Evolutionary conservation across 2,888 invertebrate genomes (phyloP).

Genomic region (Diploptera punctata): DNA sequence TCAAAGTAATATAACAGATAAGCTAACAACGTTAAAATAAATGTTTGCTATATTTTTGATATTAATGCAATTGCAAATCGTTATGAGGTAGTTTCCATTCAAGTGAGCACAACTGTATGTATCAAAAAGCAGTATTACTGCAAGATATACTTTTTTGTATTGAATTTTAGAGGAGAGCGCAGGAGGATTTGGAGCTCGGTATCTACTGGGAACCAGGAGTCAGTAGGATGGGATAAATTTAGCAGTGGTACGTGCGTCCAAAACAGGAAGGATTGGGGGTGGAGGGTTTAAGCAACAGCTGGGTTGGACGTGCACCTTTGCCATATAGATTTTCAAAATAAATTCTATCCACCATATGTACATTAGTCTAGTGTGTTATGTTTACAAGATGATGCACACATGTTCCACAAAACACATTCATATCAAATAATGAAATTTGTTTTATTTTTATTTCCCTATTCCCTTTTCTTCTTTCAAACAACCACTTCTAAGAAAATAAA

Average conservation of each 20-base stretch:
- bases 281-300: neutral
- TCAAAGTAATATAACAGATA: too few relatives aligned
- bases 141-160: neutral
- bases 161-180: neutral
- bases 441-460: neutral
- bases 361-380: neutral
- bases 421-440: neutral
- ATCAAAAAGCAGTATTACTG: neutral
- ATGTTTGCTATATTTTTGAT: too few relatives aligned
- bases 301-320: neutral
- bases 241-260: conserved; percentile 8
- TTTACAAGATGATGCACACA: conserved; percentile 2
- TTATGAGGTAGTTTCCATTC: neutral
- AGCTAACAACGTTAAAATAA: too few relatives aligned
- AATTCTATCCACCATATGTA: neutral
- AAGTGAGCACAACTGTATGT: neutral
- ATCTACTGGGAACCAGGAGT: neutral
- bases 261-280: too few relatives aligned
- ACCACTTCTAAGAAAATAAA: too few relatives aligned
- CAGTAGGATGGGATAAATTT: neutral
- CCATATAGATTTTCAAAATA: neutral
- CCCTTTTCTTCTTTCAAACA: neutral
- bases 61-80: neutral
- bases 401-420: neutral
- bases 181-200: neutral